Conservation (phyloP, 2,797 vertebrate species). For the Lepidocolaptes lacrymiger region DNA sequence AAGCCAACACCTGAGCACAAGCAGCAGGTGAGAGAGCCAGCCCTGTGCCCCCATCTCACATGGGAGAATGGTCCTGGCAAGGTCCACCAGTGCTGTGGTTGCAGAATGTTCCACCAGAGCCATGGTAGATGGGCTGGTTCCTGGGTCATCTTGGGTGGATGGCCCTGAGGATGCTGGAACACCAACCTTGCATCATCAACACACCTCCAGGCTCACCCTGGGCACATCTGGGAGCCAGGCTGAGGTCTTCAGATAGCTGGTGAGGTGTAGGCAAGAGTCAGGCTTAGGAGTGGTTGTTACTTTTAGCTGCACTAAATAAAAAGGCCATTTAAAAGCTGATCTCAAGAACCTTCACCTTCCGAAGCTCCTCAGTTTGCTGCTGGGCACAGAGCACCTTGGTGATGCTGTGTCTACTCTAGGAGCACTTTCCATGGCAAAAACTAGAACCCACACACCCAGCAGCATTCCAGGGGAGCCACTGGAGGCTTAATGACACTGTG, state of each 20-base stretch:
- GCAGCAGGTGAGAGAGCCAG: background rate
- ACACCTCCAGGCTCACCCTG: accelerated
- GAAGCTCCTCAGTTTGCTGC: background rate
- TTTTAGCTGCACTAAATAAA: background rate
- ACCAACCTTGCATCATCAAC: accelerated
- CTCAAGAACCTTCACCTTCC: background rate
- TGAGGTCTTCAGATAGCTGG: background rate
- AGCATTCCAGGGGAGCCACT: background rate
- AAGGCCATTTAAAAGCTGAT: background rate
- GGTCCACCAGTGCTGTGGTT: accelerated
- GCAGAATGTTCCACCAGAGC: accelerated
- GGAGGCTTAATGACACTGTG: accelerated
- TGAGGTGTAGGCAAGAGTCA: background rate
- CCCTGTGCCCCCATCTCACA: accelerated
- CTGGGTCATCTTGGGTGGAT: accelerated
- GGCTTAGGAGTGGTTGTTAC: background rate
- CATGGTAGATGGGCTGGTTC: background rate
- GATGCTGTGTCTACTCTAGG: background rate
- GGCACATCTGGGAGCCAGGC: background rate
- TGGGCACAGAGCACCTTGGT: background rate
- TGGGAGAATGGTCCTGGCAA: background rate
- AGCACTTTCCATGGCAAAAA: background rate
- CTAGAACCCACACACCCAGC: background rate
- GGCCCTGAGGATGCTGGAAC: accelerated
- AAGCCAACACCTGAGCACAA: background rate